Base-by-base conservation (phyloP, 2,797 vertebrate genomes). In the Chiroxiphia lanceolata region DNA sequence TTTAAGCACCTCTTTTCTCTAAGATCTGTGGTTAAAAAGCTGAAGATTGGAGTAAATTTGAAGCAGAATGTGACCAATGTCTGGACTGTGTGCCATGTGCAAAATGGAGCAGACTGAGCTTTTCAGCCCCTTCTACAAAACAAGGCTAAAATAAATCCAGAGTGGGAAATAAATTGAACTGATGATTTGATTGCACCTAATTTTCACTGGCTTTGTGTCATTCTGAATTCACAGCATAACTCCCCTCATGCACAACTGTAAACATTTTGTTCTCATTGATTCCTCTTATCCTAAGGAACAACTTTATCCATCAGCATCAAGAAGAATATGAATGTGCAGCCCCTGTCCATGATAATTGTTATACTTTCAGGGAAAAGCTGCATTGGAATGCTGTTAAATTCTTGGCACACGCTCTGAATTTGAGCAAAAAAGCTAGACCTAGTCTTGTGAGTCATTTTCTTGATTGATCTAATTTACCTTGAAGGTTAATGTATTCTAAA, bases 401-500 rank as follows among this genome's bases (percentile, higher is more conserved):
- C 96, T 48, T 94, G 71, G 79, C 81, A 68, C 91, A 51, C 26
- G 15, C 69, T 47, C 59, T 15, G 10, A 72, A 86, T 96, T 42
- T 63, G 77, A 91, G 61, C 45, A 93, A 64, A 94, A 96, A 95
- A 97, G 89, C 87, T 47, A 91, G 88, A 75, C 50, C 60, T 63
- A 77, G 57, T 56, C 87, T 94, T 90, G 63, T 91, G 95, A 98
- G 94, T 97, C 89, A 90, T 97, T 97, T 97, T 94, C 96, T 83
- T 97, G 97, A 98, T 97, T 97, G 97, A 98, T 98, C 95, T 98
- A 97, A 98, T 98, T 98, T 98, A 94, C 96, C 97, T 97, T 98
- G 98, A 98, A 98, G 98, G 98, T 98, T 98, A 98, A 98, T 98
- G 96, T 94, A 98, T 98, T 98, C 98, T 96, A 97, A 97, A 97